phyloP scores from a whole-genome alignment of 1,140 invertebrate genomes.

The Marisa cornuarietis region DNA sequence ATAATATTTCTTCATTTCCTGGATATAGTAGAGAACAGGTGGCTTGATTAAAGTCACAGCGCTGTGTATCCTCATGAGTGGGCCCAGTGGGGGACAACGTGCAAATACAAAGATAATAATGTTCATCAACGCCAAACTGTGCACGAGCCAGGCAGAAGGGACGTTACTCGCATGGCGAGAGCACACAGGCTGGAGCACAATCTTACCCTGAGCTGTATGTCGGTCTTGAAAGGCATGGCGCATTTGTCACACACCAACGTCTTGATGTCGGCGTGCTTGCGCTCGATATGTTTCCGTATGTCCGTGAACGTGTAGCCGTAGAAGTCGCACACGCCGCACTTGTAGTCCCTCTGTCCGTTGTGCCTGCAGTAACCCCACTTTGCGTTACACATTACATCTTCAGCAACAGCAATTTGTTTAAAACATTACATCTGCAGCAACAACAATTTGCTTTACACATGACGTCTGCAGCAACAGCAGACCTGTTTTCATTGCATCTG shows the following conservation, averaged over 20 bases:
- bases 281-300: conserved; percentile 67
- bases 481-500: not conserved
- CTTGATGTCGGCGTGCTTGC: conserved; percentile 63
- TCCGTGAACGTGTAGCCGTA: conserved; percentile 68
- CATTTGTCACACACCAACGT: conserved; percentile 62
- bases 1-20: too few species aligned
- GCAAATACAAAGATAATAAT: too few species aligned
- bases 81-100: too few species aligned
- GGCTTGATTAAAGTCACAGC: too few species aligned
- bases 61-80: too few species aligned
- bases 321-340: conserved; percentile 67
- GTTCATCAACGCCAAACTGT: too few species aligned
- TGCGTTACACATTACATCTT: not conserved
- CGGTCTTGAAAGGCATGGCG: conserved; percentile 56
- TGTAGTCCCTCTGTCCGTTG: conserved; percentile 61
- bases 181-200: not conserved
- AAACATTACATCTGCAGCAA: too few species aligned
- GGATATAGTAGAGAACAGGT: too few species aligned
- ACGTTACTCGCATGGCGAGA: too few species aligned
- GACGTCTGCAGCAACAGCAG: not conserved
- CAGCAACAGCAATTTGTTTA: not conserved
- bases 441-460: not conserved
- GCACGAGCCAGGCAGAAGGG: too few species aligned
- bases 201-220: conserved; percentile 53
- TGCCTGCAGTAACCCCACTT: conserved; percentile 45